Base-by-base conservation (phyloP, 2,888 invertebrate genomes). In the Pomacea canaliculata region DNA sequence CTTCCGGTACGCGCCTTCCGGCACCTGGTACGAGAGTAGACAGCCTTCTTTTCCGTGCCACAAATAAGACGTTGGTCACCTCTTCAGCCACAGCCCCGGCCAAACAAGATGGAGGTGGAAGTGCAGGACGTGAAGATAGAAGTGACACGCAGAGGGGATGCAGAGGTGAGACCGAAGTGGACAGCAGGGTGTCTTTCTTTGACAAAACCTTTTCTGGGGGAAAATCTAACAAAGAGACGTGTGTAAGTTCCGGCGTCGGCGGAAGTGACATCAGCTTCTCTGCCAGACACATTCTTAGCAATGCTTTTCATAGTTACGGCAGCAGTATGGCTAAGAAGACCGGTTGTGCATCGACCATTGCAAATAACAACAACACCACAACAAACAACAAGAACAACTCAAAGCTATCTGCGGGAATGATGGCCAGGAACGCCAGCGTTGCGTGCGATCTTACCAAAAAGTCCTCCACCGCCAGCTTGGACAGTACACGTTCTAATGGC, bases 21-120 rank as follows among this genome's bases (percentile, higher is more conserved):
- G 69, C 74, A 18, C 74, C 74, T 13, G 74, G 74, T 12, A 67
- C 67, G 9, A 68, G 74, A 10, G 74, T 74, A 48, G 74, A 74
- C 69, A 74, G 74, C 62, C 37, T 74, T 37, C 62, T 74, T 49
- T 74, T 74, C 27, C 59, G 69, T n/a, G 69, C 68, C 10, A 74
- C 74, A n/a, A 74, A 74, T 69, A 19, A 48, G 68, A 48, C 60
- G 16, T n/a, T 74, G 48, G 62, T 49, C n/a, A 67, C 74, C 3
- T 23, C 74, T 18, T 19, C 51, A 18, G 49, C 69, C 18, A 65
- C 72, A 18, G 67, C 68, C 3, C 46, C 68, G 37, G 19, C 18
- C 46, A 37, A 8, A 56, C 51, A 56, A 56, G 51, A 56, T 16
- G 19, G 63, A 19, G 23, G n/a, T 12, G 68, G 12, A 7, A 62